Conservation (phyloP, 30 jellyfish, hydroid and myxozoan genomes). For the Aurelia aurita complex sp. Pacific region DNA sequence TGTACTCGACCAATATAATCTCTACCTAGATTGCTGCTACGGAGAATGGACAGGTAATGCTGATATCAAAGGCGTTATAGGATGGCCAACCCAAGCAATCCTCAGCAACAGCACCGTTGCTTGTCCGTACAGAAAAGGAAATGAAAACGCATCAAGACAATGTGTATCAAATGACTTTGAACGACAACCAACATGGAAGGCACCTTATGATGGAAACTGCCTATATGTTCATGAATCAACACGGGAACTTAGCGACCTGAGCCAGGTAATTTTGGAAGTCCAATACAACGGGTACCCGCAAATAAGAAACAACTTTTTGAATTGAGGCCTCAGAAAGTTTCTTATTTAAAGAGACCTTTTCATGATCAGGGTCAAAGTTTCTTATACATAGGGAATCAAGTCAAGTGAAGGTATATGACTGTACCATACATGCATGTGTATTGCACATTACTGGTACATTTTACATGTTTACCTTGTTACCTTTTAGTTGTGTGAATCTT, state of each 20-base stretch:
- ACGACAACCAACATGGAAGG: slow-evolving; percentile 28
- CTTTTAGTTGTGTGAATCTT: too few relatives aligned
- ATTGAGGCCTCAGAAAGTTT: too few relatives aligned
- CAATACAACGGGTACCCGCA: too few relatives aligned
- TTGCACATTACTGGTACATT: too few relatives aligned
- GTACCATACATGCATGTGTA: too few relatives aligned
- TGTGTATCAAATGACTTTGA: slow-evolving; percentile 33
- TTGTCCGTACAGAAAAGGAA: slow-evolving; percentile 5
- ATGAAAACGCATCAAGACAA: slow-evolving; percentile 33
- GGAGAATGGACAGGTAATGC: slow-evolving; percentile 6
- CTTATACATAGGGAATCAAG: too few relatives aligned
- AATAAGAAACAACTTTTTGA: too few relatives aligned
- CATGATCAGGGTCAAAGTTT: too few relatives aligned
- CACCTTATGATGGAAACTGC: slow-evolving; percentile 20
- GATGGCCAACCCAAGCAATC: slow-evolving; percentile 30
- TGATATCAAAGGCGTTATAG: slow-evolving; percentile 29
- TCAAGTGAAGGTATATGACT: too few relatives aligned
- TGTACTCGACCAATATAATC: background rate
- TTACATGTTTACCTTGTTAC: too few relatives aligned
- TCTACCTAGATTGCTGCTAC: slow-evolving; percentile 30
- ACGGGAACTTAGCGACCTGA: background rate
- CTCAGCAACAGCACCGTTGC: background rate
- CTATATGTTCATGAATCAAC: slow-evolving; percentile 35
- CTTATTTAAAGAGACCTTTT: too few relatives aligned
- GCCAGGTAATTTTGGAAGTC: slow-evolving; percentile 2